These are phyloP conservation scores for Pagrus major DNA, from an alignment of 2,113 vertebrate species.

Conservation along the genomic window DNA sequence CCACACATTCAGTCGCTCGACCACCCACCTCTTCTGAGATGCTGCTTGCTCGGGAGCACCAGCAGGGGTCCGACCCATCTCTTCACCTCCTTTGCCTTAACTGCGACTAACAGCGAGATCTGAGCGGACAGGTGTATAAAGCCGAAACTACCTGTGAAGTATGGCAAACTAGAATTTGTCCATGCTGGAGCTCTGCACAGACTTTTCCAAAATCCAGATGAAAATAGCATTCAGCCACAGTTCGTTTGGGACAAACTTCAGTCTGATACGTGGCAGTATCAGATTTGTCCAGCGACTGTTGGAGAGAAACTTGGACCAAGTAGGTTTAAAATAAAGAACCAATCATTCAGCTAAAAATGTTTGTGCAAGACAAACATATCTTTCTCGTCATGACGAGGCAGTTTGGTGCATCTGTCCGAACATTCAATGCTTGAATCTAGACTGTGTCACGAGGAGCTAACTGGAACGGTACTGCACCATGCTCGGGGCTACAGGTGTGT, in stretches of 20 bases:
- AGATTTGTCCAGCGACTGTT: neutral
- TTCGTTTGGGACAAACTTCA: neutral
- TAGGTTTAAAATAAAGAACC: neutral
- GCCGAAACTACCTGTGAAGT: constrained; percentile 3
- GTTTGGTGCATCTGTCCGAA: neutral
- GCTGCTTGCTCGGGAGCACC: neutral
- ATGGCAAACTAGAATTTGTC: constrained; percentile 35
- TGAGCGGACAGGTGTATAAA: neutral
- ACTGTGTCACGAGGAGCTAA: neutral
- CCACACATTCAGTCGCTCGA: constrained; percentile 94
- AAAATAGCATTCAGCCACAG: neutral
- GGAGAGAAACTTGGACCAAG: neutral
- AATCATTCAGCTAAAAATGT: neutral
- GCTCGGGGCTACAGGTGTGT: neutral
- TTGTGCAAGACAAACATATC: neutral
- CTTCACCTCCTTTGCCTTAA: neutral
- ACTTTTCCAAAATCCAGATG: neutral
- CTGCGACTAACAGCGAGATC: neutral
- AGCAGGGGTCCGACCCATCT: no score
- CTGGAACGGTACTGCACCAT: constrained; percentile 50
- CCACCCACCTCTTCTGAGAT: constrained; percentile 93
- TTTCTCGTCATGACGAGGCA: neutral
- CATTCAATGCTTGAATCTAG: neutral
- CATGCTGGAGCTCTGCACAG: constrained; percentile 10
- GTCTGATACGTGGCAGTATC: constrained; percentile 32